Conservation (phyloP, 2,888 invertebrate species). For the Theristus sp. region DNA sequence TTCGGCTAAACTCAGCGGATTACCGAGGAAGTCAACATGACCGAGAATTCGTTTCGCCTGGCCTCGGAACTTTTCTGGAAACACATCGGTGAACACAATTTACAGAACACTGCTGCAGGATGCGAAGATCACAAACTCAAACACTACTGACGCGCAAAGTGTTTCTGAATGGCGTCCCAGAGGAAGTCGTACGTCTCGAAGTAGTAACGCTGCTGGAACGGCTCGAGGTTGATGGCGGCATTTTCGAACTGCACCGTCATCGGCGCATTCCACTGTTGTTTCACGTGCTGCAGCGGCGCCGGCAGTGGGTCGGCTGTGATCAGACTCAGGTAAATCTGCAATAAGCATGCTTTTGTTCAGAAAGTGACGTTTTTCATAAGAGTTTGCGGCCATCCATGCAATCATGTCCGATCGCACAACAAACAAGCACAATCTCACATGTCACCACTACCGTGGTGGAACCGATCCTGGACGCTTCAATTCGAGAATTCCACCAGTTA, state of each 20-base stretch:
- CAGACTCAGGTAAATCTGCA: constrained; percentile 60
- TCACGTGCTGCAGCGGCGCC: constrained; percentile 51
- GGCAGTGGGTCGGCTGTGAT: constrained; percentile 53
- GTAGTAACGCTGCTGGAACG: constrained; percentile 63
- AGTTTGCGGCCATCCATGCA: too few relatives aligned
- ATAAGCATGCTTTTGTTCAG: too few relatives aligned
- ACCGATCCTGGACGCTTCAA: too few relatives aligned
- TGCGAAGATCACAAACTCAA: not conserved
- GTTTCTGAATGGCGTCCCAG: constrained; percentile 56
- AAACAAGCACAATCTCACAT: too few relatives aligned
- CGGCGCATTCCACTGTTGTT: constrained; percentile 64
- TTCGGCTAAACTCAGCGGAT: constrained; percentile 81
- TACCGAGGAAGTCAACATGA: constrained; percentile 90
- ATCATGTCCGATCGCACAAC: too few relatives aligned
- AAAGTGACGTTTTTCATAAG: too few relatives aligned
- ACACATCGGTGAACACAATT: too few relatives aligned
- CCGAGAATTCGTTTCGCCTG: constrained; percentile 87
- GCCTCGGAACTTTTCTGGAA: constrained; percentile 59
- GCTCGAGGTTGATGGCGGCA: constrained; percentile 70
- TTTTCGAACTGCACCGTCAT: constrained; percentile 91
- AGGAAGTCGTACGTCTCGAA: constrained; percentile 77
- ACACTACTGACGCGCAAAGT: constrained; percentile 44
- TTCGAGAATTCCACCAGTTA: too few relatives aligned
- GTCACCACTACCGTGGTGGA: too few relatives aligned
- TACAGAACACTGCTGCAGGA: too few relatives aligned